Conservation (phyloP, 2,797 vertebrate species). For the Margarornis squamiger region DNA sequence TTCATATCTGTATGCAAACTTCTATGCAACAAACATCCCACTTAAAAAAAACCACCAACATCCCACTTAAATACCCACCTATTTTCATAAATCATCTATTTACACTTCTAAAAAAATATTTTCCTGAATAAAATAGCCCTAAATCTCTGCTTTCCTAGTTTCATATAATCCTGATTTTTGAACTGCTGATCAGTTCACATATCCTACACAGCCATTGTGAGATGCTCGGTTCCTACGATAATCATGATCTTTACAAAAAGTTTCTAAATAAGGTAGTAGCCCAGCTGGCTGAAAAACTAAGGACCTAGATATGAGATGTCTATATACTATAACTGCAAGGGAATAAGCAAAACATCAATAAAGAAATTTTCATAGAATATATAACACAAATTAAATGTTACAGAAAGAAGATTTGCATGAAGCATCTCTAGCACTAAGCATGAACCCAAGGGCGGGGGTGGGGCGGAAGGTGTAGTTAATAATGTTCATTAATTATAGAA, state of each 20-base stretch:
- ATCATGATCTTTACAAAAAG: background rate
- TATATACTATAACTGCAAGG: background rate
- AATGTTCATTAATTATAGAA: background rate
- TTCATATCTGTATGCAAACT: background rate
- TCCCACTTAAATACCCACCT: accelerated
- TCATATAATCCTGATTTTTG: background rate
- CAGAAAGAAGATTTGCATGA: background rate
- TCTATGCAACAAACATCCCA: background rate
- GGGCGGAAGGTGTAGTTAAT: background rate
- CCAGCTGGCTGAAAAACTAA: background rate
- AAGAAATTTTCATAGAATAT: background rate
- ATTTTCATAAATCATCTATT: background rate
- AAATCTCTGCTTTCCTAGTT: background rate
- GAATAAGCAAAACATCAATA: background rate
- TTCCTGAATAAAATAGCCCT: background rate
- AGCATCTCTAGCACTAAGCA: background rate
- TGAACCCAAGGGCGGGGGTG: background rate
- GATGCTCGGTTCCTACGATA: background rate
- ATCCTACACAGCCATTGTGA: background rate
- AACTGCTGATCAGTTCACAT: background rate
- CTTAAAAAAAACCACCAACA: background rate
- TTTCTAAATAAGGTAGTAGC: background rate
- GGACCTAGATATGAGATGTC: background rate
- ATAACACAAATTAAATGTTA: background rate
- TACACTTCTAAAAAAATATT: background rate